Evolutionary conservation across 2,113 vertebrate species (phyloP).

Genomic region (Antigone vipio): DNA sequence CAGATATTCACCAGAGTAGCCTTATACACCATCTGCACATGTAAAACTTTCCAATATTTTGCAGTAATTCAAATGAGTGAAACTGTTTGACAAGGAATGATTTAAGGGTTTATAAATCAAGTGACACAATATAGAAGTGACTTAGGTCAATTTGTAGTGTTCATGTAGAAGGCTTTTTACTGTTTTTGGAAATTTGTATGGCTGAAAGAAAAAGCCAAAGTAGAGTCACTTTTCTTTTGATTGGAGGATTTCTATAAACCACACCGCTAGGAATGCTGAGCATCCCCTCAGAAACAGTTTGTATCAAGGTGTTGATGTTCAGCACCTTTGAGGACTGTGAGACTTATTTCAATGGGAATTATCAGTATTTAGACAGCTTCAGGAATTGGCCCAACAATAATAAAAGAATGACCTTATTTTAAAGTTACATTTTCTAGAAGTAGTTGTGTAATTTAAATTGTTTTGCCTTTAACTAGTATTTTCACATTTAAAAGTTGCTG

Average conservation of each 20-base stretch:
- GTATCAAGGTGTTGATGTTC: neutral
- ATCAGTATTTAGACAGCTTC: slow-evolving; percentile 17
- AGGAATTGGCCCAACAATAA: neutral
- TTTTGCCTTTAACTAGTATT: neutral
- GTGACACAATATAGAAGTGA: neutral
- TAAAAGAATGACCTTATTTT: neutral
- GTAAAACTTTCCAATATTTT: neutral
- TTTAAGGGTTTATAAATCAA: neutral
- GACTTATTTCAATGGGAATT: neutral
- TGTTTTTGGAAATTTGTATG: neutral
- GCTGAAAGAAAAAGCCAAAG: neutral
- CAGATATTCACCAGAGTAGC: neutral
- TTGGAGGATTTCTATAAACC: neutral
- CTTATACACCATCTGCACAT: neutral
- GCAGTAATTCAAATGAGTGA: neutral
- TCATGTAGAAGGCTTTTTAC: neutral
- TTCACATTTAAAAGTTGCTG: neutral
- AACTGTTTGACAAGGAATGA: neutral
- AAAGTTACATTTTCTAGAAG: neutral
- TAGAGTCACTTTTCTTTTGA: neutral
- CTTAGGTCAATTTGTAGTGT: neutral
- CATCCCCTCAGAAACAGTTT: neutral
- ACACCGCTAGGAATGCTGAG: neutral
- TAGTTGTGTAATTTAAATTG: neutral
- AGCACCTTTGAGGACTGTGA: neutral